Percentiles rank a stretch among this genome's conserved stretches.
phyloP scores from a whole-genome alignment of 2,113 vertebrate species.

The Nothocercus nigrocapillus region DNA sequence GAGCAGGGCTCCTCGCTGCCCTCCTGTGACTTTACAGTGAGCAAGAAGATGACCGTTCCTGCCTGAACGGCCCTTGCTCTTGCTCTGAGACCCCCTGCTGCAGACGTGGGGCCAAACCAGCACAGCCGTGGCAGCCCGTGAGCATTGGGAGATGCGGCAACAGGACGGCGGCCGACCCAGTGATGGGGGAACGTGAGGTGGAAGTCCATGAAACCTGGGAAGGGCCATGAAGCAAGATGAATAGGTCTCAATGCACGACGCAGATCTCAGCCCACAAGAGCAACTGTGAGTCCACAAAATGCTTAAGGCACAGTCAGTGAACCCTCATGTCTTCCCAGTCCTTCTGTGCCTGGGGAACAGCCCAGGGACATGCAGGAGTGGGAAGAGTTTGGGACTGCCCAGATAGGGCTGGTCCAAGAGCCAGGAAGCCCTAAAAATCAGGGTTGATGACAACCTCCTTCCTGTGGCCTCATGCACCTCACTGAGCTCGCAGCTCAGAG shows the following conservation, averaged over 20 bases:
- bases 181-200: too few species aligned
- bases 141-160: too few species aligned
- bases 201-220: too few species aligned
- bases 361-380: accelerated
- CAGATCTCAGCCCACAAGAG: too few species aligned
- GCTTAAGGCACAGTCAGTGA: neutral
- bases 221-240: too few species aligned
- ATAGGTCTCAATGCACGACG: too few species aligned
- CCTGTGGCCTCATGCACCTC: neutral
- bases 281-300: too few species aligned
- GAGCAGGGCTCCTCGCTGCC: neutral
- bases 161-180: too few species aligned
- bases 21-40: neutral
- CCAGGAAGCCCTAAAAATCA: neutral
- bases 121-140: too few species aligned
- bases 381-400: neutral
- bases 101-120: too few species aligned
- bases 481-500: neutral
- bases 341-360: neutral
- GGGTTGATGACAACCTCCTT: neutral
- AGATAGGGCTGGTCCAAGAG: neutral
- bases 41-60: neutral
- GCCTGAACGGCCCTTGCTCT: neutral
- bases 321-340: accelerated
- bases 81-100: neutral